Evolutionary conservation across 2,888 invertebrate species (phyloP), one percentile per base, ranked within the genome.

Genomic region (Ethmia dodecea): DNA sequence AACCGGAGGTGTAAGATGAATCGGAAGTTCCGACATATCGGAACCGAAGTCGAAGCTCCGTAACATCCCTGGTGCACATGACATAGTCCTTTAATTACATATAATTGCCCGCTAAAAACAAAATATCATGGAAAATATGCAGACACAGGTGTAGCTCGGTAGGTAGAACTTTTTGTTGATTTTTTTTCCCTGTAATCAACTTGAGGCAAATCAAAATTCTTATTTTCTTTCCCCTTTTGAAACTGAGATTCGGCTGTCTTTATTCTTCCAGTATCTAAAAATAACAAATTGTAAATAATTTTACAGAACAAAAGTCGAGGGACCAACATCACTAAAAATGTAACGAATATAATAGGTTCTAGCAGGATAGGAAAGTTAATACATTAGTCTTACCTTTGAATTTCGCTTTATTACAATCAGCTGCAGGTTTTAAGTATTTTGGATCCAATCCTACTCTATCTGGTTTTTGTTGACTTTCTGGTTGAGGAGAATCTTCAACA

Each of bases 121-220:
- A 4, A 22, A 22, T 1, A 22, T 22, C 22, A 22, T 22, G 22
- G 22, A 55, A 87, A 86, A 60, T 86, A 87, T 15, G 86, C 86
- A 3, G 87, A 86, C 2, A 83, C 74, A 1, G 86, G 84, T 2
- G 86, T 86, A 3, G 70, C 52, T 26, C 81, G 62, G 44, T 78
- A 78, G 0, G 76, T 74, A n/a, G 57, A 55, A 22, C 59, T 55
- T 40, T 70, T 64, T 3, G 74, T 56, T 9, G 79, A 61, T 50
- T 83, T 83, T 33, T 84, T 84, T 54, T 83, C 81, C 43, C 72
- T 74, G 44, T 84, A 86, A 45, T 75, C 69, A 16, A 84, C 83
- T 67, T 70, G 77, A 4, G 86, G 86, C 34, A 86, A 52, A 37
- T 68, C 66, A 15, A 63, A 48, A 37, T 55, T 60, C 38, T 60